Base-by-base conservation (phyloP, 2,113 vertebrate species). In the Platycercus adscitus region DNA sequence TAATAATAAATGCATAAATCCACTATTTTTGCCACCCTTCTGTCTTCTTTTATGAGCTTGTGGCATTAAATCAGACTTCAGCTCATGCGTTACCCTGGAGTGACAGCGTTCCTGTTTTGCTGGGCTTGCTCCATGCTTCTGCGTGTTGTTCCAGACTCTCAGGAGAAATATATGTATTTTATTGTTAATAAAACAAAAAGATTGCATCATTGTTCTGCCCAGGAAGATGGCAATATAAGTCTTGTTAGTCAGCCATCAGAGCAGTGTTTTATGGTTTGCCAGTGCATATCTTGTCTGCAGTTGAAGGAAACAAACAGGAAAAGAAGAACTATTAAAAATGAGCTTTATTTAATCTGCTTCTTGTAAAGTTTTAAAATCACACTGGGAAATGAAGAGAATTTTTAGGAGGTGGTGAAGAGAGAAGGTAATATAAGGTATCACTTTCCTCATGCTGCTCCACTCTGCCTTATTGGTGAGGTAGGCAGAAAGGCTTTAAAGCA, bases 151-250 rank as follows among this genome's bases (percentile, higher is more conserved):
- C 13, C 64, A 77, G 68, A 66, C 68, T 77, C 88, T 69, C 58
- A 77, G 68, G 71, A 82, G 58, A 55, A 88, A 93, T 90, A 56
- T 58, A 73, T 94, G 79, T 71, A 43, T 87, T 92, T 95, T 91
- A 91, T 35, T 86, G 75, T 61, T 90, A 90, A 83, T 83, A 95
- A 93, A 93, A 44, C 20, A 80, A 76, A 88, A 73, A 49, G 66
- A 79, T 76, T 95, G 49, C 71, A 80, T 80, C 66, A 76, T 56
- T 63, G 47, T 70, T 90, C 68, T 77, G 75, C 71, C 71, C 88
- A 86, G 68, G 65, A 73, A 83, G 37, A 63, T 49, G 81, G 16
- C 43, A 89, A 63, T 68, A 14, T 81, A 75, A 77, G 66, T 65
- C 75, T 77, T 82, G 49, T 64, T 85, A 90, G 70, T 64, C 79